Conservation (phyloP, 2,113 vertebrate species). For the Lasiurus cinereus region DNA sequence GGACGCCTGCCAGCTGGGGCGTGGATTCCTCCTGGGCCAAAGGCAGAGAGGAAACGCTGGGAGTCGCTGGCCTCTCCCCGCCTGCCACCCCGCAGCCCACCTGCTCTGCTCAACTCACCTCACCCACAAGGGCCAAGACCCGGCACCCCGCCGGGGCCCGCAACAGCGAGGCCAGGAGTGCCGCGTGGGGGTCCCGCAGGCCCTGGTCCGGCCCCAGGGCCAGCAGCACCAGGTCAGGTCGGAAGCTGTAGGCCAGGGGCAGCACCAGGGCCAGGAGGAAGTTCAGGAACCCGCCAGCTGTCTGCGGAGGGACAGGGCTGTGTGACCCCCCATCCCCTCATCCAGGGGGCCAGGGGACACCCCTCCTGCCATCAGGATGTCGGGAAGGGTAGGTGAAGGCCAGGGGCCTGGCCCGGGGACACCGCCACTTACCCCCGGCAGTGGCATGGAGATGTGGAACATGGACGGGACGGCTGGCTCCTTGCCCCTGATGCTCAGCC, state of each 20-base stretch:
- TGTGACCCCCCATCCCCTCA: neutral
- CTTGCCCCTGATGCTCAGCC: constrained; percentile 63
- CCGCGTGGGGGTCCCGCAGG: constrained; percentile 85
- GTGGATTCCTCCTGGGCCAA: constrained; percentile 83
- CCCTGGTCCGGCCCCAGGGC: constrained; percentile 83
- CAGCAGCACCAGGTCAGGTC: constrained; percentile 91
- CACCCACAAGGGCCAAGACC: constrained; percentile 91
- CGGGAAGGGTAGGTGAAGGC: neutral
- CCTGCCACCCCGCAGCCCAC: neutral
- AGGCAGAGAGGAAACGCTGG: neutral
- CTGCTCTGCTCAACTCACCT: constrained; percentile 80
- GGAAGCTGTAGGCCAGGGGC: constrained; percentile 93
- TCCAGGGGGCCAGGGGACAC: neutral
- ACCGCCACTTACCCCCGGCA: constrained; percentile 68
- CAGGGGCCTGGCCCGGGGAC: neutral
- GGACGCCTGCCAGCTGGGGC: constrained; percentile 62
- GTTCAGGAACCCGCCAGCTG: constrained; percentile 87
- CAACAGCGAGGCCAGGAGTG: constrained; percentile 90
- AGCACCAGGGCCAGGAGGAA: constrained; percentile 90
- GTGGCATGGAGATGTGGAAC: constrained; percentile 39
- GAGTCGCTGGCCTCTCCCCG: neutral
- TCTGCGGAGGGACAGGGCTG: constrained; percentile 54
- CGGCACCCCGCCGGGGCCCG: constrained; percentile 90
- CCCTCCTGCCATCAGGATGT: neutral
- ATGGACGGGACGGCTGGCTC: constrained; percentile 40